A percentile compares a stretch with the other conserved stretches of the same genome.
These are phyloP conservation scores for Pagetopsis macropterus DNA, from an alignment of 2,797 vertebrate species.

Conservation along the genomic window DNA sequence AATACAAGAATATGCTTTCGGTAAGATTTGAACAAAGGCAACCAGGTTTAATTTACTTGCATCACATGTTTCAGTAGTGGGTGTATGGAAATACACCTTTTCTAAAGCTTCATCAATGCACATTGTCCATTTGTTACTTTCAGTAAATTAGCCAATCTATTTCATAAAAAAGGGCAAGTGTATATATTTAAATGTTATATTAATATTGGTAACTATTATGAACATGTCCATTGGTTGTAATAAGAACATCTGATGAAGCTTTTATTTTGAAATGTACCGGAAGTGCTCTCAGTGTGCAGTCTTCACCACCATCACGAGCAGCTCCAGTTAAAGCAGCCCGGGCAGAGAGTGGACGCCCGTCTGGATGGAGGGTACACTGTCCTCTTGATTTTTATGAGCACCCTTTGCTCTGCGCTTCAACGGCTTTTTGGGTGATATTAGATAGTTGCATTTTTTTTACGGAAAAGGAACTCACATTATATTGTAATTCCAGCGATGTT, in stretches of 20 bases:
- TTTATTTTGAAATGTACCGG: conserved; percentile 60
- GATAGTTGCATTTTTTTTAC: background rate
- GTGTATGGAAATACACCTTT: background rate
- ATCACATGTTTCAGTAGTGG: background rate
- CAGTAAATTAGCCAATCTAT: no score
- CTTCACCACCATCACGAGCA: conserved; percentile 44
- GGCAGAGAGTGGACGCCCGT: conserved; percentile 36
- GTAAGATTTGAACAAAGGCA: background rate
- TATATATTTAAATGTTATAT: no score
- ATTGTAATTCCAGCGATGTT: conserved; percentile 27
- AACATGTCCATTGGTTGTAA: background rate
- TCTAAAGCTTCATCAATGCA: background rate
- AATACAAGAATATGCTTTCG: background rate
- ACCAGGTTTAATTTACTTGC: no score
- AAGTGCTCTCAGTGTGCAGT: conserved; percentile 16
- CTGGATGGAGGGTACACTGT: conserved; percentile 54
- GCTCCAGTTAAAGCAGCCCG: conserved; percentile 47
- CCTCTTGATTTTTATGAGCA: conserved; percentile 22
- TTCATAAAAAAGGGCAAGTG: no score
- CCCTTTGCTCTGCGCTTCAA: conserved; percentile 24
- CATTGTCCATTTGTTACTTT: background rate
- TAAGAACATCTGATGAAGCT: background rate
- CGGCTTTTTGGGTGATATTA: conserved; percentile 1
- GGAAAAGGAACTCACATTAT: background rate
- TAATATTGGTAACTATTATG: background rate